Percentiles rank a stretch among this genome's conserved stretches.
Conservation (phyloP, 2,113 vertebrate genomes). For the Ptilonorhynchus violaceus region DNA sequence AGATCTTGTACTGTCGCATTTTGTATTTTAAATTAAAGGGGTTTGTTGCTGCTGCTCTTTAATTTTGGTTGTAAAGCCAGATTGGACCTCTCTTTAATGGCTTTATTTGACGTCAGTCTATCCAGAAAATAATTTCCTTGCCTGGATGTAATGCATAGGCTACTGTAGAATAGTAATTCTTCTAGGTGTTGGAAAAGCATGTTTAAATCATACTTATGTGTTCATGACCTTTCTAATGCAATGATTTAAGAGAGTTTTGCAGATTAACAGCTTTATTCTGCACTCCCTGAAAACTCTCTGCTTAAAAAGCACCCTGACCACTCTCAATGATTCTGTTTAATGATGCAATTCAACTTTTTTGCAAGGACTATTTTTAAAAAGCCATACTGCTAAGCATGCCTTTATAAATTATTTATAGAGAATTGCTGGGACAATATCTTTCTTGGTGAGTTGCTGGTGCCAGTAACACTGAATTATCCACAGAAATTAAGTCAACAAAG, state of each 20-base stretch:
- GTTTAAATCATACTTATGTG: constrained; percentile 57
- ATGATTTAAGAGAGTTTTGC: constrained; percentile 44
- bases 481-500: background rate
- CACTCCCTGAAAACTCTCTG: background rate
- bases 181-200: constrained; percentile 25
- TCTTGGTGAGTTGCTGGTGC: background rate
- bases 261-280: constrained; percentile 39
- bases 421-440: background rate
- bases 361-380: constrained; percentile 21
- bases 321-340: constrained; percentile 29
- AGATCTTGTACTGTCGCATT: background rate
- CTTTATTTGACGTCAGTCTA: background rate
- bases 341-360: constrained; percentile 24
- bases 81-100: background rate
- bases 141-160: background rate
- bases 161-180: background rate
- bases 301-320: constrained; percentile 3
- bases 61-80: background rate
- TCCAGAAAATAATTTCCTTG: constrained; percentile 5
- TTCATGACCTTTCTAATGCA: constrained; percentile 50
- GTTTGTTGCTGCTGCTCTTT: background rate
- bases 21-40: background rate
- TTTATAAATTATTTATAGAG: constrained; percentile 45
- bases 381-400: background rate
- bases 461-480: constrained; percentile 1